Conservation (phyloP, 2,797 vertebrate species). For the Malacoraja senta region DNA sequence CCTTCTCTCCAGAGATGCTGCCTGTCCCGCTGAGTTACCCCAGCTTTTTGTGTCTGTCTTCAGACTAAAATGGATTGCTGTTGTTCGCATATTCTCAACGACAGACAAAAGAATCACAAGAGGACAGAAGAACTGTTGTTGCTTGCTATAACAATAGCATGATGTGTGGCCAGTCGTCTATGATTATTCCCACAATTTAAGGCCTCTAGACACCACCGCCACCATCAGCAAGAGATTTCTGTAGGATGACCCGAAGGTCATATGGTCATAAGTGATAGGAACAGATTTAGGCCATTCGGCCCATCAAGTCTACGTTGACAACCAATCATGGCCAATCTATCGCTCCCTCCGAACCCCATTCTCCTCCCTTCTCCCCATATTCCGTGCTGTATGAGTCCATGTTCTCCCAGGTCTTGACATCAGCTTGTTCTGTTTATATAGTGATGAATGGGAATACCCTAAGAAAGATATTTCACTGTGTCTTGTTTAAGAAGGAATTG, state of each 20-base stretch:
- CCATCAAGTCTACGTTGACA: too few relatives aligned
- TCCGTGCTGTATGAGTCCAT: too few relatives aligned
- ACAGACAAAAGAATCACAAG: neutral
- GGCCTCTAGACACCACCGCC: neutral
- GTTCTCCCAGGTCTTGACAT: neutral
- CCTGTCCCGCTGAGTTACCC: too few relatives aligned
- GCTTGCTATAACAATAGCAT: neutral
- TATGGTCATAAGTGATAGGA: too few relatives aligned
- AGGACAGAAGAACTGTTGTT: neutral
- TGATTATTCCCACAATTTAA: neutral
- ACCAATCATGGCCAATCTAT: too few relatives aligned
- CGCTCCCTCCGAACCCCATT: too few relatives aligned
- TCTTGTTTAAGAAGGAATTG: too few relatives aligned
- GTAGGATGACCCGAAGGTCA: neutral
- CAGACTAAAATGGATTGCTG: neutral
- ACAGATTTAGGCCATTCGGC: too few relatives aligned
- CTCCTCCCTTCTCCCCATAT: too few relatives aligned
- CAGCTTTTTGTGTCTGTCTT: too few relatives aligned
- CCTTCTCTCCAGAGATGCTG: too few relatives aligned
- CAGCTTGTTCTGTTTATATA: neutral
- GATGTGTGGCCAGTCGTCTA: neutral
- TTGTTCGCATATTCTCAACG: neutral
- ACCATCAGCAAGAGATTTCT: neutral
- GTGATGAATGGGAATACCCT: neutral
- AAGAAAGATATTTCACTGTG: neutral